Percentiles rank a stretch among this genome's conserved stretches.
phyloP scores from a whole-genome alignment of 2,113 vertebrate species.

The Cromileptes altivelis region DNA sequence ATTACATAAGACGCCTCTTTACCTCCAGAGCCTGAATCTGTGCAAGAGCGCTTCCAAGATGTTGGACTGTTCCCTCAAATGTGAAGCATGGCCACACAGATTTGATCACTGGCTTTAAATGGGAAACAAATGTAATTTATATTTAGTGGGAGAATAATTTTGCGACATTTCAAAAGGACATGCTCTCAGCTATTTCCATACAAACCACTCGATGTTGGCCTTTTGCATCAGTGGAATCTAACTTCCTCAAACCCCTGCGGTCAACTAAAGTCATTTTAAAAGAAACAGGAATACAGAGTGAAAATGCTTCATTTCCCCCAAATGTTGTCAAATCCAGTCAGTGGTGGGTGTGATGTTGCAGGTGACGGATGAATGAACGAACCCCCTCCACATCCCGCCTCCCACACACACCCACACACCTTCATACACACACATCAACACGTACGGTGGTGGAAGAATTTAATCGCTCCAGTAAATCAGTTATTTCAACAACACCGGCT shows the following conservation, averaged over 20 bases:
- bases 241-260: background rate
- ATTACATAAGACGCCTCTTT: background rate
- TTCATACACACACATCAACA: background rate
- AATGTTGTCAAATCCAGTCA: conserved; percentile 24
- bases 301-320: background rate
- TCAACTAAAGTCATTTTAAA: background rate
- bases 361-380: conserved; percentile 40
- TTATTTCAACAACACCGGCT: conserved; percentile 59
- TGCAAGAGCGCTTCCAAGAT: background rate
- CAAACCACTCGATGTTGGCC: background rate
- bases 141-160: background rate
- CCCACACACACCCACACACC: conserved; percentile 12
- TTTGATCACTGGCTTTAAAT: background rate
- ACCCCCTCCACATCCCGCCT: background rate
- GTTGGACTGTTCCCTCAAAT: background rate
- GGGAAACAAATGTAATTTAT: background rate
- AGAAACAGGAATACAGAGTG: background rate
- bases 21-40: background rate
- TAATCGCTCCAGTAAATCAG: conserved; percentile 68
- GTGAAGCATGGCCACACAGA: background rate
- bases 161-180: background rate
- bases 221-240: background rate
- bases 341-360: conserved; percentile 34
- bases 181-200: background rate
- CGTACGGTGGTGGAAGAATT: conserved; percentile 36